A percentile compares a stretch with the other conserved stretches of the same genome.
Conservation (phyloP, 2,888 invertebrate species). For the Petrolisthes manimaculis region DNA sequence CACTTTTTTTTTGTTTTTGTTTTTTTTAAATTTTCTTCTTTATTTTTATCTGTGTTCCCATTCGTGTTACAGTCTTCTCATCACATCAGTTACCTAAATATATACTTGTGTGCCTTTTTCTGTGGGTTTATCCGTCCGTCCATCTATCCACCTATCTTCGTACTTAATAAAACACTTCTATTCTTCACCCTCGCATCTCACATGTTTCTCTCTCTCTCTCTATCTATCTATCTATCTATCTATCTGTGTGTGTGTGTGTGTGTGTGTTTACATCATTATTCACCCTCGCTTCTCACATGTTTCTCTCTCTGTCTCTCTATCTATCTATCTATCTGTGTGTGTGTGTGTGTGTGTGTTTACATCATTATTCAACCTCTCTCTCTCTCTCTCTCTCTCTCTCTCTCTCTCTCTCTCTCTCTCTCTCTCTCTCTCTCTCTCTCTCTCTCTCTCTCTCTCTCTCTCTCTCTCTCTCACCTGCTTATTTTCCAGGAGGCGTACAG, state of each 20-base stretch:
- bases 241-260: not conserved
- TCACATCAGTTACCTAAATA: too few relatives aligned
- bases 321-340: not conserved
- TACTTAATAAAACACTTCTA: not conserved
- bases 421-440: not conserved
- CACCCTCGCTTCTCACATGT: not conserved
- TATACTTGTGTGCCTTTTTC: too few relatives aligned
- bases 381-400: not conserved
- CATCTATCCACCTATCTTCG: not conserved
- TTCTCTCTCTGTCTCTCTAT: not conserved
- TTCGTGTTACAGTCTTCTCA: not conserved
- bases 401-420: conserved; percentile 1
- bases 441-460: not conserved
- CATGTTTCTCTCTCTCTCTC: not conserved
- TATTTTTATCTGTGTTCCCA: not conserved
- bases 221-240: not conserved
- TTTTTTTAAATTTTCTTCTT: not conserved
- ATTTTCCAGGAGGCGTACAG: conserved; percentile 78
- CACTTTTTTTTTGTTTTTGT: not conserved
- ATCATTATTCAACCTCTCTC: not conserved
- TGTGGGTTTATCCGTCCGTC: not conserved
- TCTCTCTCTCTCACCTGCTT: conserved; percentile 52
- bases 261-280: not conserved
- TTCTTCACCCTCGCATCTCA: not conserved
- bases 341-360: not conserved